These are phyloP conservation scores for Tineola bisselliella DNA, from an alignment of 2,888 invertebrate species.

Conservation along the genomic window DNA sequence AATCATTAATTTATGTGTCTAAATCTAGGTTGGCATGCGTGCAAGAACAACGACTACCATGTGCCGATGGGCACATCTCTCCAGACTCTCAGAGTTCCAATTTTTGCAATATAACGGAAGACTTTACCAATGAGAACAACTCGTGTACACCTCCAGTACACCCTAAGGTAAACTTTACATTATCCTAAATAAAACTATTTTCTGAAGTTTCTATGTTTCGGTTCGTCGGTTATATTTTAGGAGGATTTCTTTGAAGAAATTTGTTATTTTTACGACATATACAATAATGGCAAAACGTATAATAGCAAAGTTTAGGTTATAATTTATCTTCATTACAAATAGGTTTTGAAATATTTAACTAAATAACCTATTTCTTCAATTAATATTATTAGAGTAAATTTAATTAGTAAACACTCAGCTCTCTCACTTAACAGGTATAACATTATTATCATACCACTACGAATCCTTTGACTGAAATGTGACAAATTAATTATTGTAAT, in stretches of 20 bases:
- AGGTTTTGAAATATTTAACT: neutral
- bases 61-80: constrained; percentile 69
- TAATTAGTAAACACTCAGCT: neutral
- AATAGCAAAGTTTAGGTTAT: too few relatives aligned
- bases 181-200: neutral
- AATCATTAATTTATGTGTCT: neutral
- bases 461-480: neutral
- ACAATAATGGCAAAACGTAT: neutral
- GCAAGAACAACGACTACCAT: constrained; percentile 90
- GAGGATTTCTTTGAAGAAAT: neutral
- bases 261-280: neutral
- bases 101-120: constrained; percentile 52
- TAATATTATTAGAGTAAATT: neutral
- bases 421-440: neutral
- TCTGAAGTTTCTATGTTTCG: too few relatives aligned
- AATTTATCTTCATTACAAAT: too few relatives aligned
- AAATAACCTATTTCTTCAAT: neutral
- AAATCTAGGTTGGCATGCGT: constrained; percentile 87
- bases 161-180: constrained; percentile 74
- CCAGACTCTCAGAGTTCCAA: constrained; percentile 63
- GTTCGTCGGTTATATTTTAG: neutral
- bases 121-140: constrained; percentile 66
- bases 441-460: neutral
- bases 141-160: constrained; percentile 56
- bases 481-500: neutral